A percentile compares a stretch with the other conserved stretches of the same genome.
phyloP scores from a whole-genome alignment of 2,888 invertebrate species.

The Corythucha ciliata region DNA sequence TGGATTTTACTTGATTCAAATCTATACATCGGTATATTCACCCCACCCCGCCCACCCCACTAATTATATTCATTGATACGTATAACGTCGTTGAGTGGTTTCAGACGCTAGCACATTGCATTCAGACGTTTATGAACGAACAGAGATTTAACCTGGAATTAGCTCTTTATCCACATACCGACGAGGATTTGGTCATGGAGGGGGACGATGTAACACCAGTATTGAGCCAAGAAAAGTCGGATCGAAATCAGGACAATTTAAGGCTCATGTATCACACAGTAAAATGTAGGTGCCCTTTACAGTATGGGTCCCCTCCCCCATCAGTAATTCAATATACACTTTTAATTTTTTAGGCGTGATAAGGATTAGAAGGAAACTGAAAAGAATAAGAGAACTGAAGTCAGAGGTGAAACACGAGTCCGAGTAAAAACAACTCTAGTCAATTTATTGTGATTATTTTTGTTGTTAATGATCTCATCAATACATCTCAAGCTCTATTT shows the following conservation, averaged over 20 bases:
- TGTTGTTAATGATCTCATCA: too few species aligned
- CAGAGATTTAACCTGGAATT: too few species aligned
- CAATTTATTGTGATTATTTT: too few species aligned
- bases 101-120: background rate
- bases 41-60: too few species aligned
- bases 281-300: constrained; percentile 23
- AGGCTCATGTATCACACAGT: constrained; percentile 26
- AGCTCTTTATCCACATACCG: constrained; percentile 1
- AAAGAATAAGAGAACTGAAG: constrained; percentile 20
- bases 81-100: too few species aligned
- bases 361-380: constrained; percentile 24
- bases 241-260: constrained; percentile 25
- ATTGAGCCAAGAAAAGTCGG: constrained; percentile 7
- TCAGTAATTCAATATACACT: too few species aligned
- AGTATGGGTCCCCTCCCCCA: too few species aligned
- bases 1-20: constrained; percentile 14
- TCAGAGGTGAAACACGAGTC: constrained; percentile 14
- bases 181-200: constrained; percentile 19
- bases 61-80: too few species aligned
- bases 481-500: too few species aligned
- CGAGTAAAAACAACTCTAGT: too few species aligned
- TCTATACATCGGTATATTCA: constrained; percentile 22
- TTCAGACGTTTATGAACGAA: too few species aligned
- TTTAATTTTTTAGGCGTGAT: constrained; percentile 23
- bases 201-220: constrained; percentile 13